A percentile compares a stretch with the other conserved stretches of the same genome.
phyloP scores from a whole-genome alignment of 2,888 invertebrate species.

The Rhynchonema sp. region DNA sequence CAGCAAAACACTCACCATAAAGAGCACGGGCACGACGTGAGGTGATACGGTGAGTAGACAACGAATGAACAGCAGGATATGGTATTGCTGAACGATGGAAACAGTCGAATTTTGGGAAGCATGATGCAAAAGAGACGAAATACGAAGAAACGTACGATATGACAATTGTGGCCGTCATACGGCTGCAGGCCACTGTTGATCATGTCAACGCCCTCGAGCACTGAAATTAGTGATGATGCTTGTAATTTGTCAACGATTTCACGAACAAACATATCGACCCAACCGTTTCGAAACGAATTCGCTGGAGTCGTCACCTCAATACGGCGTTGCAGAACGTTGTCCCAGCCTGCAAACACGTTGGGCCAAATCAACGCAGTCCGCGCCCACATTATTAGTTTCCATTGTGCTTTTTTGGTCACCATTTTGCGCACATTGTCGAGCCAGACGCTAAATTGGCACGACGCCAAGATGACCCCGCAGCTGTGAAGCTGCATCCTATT shows the following conservation, averaged over 20 bases:
- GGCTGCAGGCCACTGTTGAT: neutral
- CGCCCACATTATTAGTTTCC: too few relatives aligned
- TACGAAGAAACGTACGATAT: conserved; percentile 1
- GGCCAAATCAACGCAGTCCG: too few relatives aligned
- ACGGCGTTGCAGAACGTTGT: neutral
- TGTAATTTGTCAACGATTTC: too few relatives aligned
- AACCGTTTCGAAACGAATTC: neutral
- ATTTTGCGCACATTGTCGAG: too few relatives aligned
- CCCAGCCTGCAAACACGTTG: neutral
- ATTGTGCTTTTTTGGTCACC: too few relatives aligned
- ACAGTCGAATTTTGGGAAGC: too few relatives aligned
- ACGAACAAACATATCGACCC: too few relatives aligned
- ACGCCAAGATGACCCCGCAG: too few relatives aligned
- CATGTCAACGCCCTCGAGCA: conserved; percentile 1
- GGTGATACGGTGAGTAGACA: neutral
- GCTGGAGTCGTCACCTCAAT: conserved; percentile 1
- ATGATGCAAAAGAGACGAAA: too few relatives aligned
- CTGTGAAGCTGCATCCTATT: too few relatives aligned
- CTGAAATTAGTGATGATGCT: neutral
- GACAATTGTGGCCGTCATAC: neutral
- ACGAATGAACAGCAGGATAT: neutral
- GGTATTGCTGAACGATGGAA: neutral
- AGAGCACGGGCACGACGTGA: neutral
- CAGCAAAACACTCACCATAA: neutral
- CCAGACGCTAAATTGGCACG: too few relatives aligned